Evolutionary conservation across 2,888 invertebrate species (phyloP), one percentile per base, ranked within the genome.

Genomic region (Phyllotreta striolata): DNA sequence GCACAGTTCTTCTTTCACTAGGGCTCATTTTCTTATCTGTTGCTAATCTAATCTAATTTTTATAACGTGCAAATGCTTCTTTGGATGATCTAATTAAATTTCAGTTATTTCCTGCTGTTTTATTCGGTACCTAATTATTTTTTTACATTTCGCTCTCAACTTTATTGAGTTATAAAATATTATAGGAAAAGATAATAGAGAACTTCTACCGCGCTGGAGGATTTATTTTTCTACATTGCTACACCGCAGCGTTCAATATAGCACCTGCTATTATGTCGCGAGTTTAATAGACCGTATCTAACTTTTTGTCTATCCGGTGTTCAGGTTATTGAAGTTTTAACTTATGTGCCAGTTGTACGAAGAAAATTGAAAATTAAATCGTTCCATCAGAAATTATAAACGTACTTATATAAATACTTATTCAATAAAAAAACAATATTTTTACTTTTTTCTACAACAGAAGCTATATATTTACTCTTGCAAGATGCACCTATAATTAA

Each of bases 261-360:
- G 56, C 61, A 61, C 64, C 64, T 64, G 64, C 57, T 64, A 61
- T 57, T 64, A 64, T 54, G 60, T 43, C 60, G 56, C 61, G 52
- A 38, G 61, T 40, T 64, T 57, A 61, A 64, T 64, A 64, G 61
- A 64, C 64, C 64, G 60, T 52, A 56, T 51, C 43, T 44, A 56
- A 47, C 49, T 64, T 64, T 60, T 64, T 60, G 40, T 12, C 39
- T 56, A 60, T 52, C 52, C 39, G 39, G 52, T 52, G 47, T 24
- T 24, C 24, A 24, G 47, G 12, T 52, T 10, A 13, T 38, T 34
- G 6, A 38, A 52, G 12, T 13, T 13, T 14, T n/a, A 52, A 13
- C 9, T 10, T 8, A 38, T 12, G 10, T 12, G 52, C 52, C 38
- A 52, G 52, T 41, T 41, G 41, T 52, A 39, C 57, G 57, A 40